Evolutionary conservation across 2,113 vertebrate genomes (phyloP).

Genomic region (Chaetura pelagica): DNA sequence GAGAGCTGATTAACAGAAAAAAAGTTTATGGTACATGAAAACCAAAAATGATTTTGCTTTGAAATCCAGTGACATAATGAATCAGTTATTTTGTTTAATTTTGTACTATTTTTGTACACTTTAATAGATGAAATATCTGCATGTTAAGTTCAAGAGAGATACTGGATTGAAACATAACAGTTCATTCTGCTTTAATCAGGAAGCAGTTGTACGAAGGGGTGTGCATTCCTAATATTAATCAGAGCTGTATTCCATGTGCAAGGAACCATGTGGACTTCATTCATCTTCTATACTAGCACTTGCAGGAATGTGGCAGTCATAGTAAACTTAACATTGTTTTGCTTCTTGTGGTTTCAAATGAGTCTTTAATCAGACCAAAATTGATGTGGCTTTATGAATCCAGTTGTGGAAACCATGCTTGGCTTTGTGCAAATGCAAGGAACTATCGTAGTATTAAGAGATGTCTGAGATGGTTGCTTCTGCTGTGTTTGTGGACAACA

Average conservation of each 20-base stretch:
- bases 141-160: neutral
- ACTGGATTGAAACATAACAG: neutral
- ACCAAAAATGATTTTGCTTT: neutral
- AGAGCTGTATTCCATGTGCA: slow-evolving; percentile 4
- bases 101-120: neutral
- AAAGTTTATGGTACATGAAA: neutral
- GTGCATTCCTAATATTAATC: slow-evolving; percentile 2
- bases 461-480: slow-evolving; percentile 18
- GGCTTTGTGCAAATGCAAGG: slow-evolving; percentile 16
- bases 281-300: slow-evolving; percentile 47
- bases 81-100: neutral
- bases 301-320: slow-evolving; percentile 46
- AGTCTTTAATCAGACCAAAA: slow-evolving; percentile 71
- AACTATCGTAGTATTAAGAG: neutral
- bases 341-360: slow-evolving; percentile 62
- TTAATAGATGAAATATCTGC: neutral
- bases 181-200: neutral
- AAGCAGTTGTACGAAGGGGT: neutral
- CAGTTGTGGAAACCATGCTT: slow-evolving; percentile 21
- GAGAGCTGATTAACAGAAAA: neutral
- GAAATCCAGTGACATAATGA: neutral
- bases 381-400: slow-evolving; percentile 62
- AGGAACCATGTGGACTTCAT: slow-evolving; percentile 57
- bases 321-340: slow-evolving; percentile 61
- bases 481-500: slow-evolving; percentile 33